These are phyloP conservation scores for Laodelphax striatellus DNA, from an alignment of 1,140 invertebrate genomes.

Conservation along the genomic window DNA sequence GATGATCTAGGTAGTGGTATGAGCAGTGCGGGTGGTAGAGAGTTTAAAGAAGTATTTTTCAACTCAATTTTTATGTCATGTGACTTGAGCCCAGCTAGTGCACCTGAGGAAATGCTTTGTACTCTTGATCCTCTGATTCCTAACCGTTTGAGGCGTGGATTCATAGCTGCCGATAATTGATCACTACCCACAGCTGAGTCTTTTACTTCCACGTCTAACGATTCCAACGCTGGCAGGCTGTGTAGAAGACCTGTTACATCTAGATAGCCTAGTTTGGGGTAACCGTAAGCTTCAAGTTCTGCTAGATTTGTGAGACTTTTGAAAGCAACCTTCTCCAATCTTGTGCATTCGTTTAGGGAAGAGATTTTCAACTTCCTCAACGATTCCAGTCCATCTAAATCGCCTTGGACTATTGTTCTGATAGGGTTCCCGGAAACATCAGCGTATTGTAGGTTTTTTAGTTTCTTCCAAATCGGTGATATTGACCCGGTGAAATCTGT, in stretches of 20 bases:
- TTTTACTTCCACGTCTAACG: conserved; percentile 75
- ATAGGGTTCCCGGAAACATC: conserved; percentile 73
- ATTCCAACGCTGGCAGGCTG: conserved; percentile 51
- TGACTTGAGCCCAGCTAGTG: conserved; percentile 66
- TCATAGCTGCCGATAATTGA: conserved; percentile 62
- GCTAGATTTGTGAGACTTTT: conserved; percentile 54
- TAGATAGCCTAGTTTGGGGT: conserved; percentile 66
- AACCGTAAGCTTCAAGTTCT: conserved; percentile 55
- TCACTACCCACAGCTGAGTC: conserved; percentile 68
- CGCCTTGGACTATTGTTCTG: conserved; percentile 52
- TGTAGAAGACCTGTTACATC: conserved; percentile 70
- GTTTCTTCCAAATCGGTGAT: conserved; percentile 45
- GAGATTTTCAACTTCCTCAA: conserved; percentile 52
- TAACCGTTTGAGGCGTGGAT: conserved; percentile 62
- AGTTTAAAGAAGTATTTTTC: conserved; percentile 63
- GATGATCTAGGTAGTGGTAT: conserved; percentile 83
- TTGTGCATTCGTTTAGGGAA: conserved; percentile 51
- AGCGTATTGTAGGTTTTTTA: conserved; percentile 52
- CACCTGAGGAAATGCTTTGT: conserved; percentile 65
- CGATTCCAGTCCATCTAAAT: conserved; percentile 54
- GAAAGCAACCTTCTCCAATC: conserved; percentile 76
- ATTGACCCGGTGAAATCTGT: conserved; percentile 39
- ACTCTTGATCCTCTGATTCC: conserved; percentile 62
- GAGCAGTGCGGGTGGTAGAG: conserved; percentile 64
- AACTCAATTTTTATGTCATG: conserved; percentile 56